These are phyloP conservation scores for Sinocyclocheilus maitianheensis DNA, from an alignment of 2,113 vertebrate species.

Conservation along the genomic window DNA sequence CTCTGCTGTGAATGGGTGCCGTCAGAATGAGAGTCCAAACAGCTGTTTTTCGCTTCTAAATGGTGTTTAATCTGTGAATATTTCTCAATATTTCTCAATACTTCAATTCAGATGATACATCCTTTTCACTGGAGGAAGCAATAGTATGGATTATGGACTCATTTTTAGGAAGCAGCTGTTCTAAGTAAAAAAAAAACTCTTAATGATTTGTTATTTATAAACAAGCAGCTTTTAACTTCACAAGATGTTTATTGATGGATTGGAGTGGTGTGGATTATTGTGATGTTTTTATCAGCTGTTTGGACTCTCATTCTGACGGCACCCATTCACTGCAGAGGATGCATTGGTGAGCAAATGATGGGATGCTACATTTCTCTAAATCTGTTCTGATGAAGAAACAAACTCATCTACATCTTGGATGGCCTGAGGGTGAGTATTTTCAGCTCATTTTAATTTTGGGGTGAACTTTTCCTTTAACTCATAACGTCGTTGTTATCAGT, in stretches of 20 bases:
- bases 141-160: neutral
- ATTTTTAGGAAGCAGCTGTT: neutral
- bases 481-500: neutral
- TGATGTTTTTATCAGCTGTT: neutral
- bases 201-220: neutral
- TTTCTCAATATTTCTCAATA: neutral
- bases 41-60: neutral
- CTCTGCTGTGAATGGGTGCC: neutral
- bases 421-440: too few relatives aligned
- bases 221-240: neutral
- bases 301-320: neutral
- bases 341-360: neutral
- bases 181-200: neutral
- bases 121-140: neutral
- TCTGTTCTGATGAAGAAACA: neutral
- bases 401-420: neutral
- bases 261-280: neutral
- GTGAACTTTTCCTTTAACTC: neutral
- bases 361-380: neutral
- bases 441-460: too few relatives aligned
- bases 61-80: neutral
- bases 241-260: rapidly evolving
- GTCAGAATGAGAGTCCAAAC: neutral
- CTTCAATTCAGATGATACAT: neutral
- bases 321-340: neutral